phyloP scores from a whole-genome alignment of 1,140 invertebrate genomes.

The Cyclina sinensis region DNA sequence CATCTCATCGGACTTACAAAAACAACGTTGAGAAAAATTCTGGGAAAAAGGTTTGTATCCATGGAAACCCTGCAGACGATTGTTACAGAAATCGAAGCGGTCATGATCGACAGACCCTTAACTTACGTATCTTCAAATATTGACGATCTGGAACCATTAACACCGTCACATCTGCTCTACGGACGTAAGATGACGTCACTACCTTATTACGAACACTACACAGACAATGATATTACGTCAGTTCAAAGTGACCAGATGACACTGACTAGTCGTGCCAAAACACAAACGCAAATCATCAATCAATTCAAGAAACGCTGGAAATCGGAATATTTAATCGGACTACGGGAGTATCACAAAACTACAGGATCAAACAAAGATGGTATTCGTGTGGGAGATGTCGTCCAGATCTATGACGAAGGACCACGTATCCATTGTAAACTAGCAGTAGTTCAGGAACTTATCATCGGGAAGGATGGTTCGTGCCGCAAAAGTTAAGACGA shows the following conservation, averaged over 20 bases:
- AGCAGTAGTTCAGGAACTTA: not conserved
- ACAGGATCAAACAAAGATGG: conserved; percentile 13
- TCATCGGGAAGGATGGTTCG: not conserved
- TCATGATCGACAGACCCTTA: conserved; percentile 32
- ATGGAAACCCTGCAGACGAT: conserved; percentile 76
- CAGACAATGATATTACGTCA: not conserved
- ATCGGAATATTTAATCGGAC: not conserved
- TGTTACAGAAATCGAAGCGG: conserved; percentile 73
- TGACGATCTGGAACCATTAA: conserved; percentile 25
- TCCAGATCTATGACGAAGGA: conserved; percentile 24
- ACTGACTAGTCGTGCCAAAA: not conserved
- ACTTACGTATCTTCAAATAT: conserved; percentile 22
- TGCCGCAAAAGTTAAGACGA: not conserved
- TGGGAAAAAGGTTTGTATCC: conserved; percentile 69
- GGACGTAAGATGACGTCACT: conserved; percentile 33
- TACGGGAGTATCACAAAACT: not conserved
- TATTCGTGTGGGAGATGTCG: conserved; percentile 24
- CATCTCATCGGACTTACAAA: conserved; percentile 76
- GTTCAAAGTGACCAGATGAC: not conserved
- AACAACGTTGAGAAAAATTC: conserved; percentile 78
- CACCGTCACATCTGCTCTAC: conserved; percentile 34
- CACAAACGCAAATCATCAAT: not conserved
- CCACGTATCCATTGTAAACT: conserved; percentile 4
- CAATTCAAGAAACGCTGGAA: conserved; percentile 12
- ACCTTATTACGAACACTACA: not conserved